A percentile compares a stretch with the other conserved stretches of the same genome.
phyloP scores from a whole-genome alignment of 2,113 vertebrate genomes.

The Lucifuga dentata region DNA sequence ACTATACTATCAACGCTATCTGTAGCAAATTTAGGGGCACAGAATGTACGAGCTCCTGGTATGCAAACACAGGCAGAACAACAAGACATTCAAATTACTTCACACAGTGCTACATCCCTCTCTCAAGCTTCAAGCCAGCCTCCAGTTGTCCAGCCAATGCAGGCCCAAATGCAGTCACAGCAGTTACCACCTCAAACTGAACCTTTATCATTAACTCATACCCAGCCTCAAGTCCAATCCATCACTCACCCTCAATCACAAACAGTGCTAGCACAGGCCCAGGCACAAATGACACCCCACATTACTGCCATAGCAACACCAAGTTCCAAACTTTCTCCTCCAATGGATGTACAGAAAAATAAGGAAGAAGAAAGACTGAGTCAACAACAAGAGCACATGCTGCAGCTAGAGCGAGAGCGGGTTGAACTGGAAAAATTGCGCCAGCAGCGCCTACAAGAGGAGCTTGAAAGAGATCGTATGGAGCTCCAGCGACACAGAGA shows the following conservation, averaged over 20 bases:
- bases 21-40: conserved; percentile 53
- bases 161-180: conserved; percentile 74
- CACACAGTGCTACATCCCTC: conserved; percentile 52
- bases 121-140: conserved; percentile 67
- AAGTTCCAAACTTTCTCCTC: conserved; percentile 68
- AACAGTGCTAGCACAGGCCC: conserved; percentile 66
- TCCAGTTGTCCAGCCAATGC: conserved; percentile 57
- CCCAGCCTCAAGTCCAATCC: conserved; percentile 70
- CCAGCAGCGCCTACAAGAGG: conserved; percentile 94
- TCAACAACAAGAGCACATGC: conserved; percentile 94
- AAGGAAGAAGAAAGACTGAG: conserved; percentile 92
- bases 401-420: conserved; percentile 93
- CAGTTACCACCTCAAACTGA: conserved; percentile 74
- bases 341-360: conserved; percentile 83
- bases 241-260: conserved; percentile 66
- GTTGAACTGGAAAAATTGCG: conserved; percentile 96
- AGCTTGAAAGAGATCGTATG: conserved; percentile 93
- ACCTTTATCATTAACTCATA: conserved; percentile 79
- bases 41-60: conserved; percentile 52
- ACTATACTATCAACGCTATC: conserved; percentile 58
- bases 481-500: conserved; percentile 96
- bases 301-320: conserved; percentile 39
- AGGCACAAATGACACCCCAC: conserved; percentile 56
- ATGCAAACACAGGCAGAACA: conserved; percentile 70
- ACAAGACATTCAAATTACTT: conserved; percentile 66